These are phyloP conservation scores for Atta colombica DNA, from an alignment of 1,140 invertebrate genomes.

Conservation along the genomic window DNA sequence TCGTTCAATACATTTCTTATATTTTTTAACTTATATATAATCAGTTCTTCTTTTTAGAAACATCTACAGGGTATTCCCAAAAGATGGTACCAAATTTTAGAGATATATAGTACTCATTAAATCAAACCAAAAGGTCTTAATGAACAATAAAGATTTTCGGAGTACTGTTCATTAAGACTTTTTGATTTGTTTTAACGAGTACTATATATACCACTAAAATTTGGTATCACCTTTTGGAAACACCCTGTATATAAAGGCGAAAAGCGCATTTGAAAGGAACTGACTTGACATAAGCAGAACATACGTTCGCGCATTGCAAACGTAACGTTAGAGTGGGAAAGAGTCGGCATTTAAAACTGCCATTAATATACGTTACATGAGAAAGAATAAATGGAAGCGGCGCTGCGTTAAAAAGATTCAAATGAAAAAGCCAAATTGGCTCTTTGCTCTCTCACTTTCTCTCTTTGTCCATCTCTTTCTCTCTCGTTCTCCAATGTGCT, in stretches of 20 bases:
- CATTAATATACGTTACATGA: slow-evolving; percentile 41
- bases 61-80: too few relatives aligned
- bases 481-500: neutral
- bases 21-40: neutral
- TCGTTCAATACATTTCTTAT: neutral
- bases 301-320: neutral
- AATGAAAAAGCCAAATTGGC: slow-evolving; percentile 54
- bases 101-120: too few relatives aligned
- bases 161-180: too few relatives aligned
- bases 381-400: neutral
- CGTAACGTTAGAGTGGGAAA: slow-evolving; percentile 30
- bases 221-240: too few relatives aligned
- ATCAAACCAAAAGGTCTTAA: too few relatives aligned
- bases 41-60: neutral
- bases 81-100: too few relatives aligned
- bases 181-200: too few relatives aligned
- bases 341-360: slow-evolving; percentile 46
- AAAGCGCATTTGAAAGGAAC: slow-evolving; percentile 3
- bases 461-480: neutral
- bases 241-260: too few relatives aligned
- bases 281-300: neutral
- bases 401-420: slow-evolving; percentile 54
- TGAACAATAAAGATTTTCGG: too few relatives aligned
- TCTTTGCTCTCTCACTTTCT: neutral
- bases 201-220: too few relatives aligned